phyloP scores from a whole-genome alignment of 2,797 vertebrate genomes.

The Toxotes lorentzi region DNA sequence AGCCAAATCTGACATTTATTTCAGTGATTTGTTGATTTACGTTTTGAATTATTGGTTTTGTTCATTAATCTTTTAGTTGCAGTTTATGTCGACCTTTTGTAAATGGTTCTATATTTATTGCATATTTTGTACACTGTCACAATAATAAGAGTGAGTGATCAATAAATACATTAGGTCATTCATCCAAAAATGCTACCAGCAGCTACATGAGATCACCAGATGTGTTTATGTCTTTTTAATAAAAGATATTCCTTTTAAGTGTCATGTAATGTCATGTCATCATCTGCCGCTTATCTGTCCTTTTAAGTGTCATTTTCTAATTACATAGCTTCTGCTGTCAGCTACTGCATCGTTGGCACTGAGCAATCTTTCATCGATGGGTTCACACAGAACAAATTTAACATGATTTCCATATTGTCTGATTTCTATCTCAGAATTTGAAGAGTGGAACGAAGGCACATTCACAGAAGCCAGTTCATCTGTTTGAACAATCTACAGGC shows the following conservation, averaged over 20 bases:
- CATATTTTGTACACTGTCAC: slow-evolving; percentile 30
- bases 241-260: slow-evolving; percentile 25
- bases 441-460: slow-evolving; percentile 60
- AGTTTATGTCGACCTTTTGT: slow-evolving; percentile 31
- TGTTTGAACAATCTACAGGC: slow-evolving; percentile 76
- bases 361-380: slow-evolving; percentile 48
- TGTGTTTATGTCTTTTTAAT: slow-evolving; percentile 9
- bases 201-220: not conserved
- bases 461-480: slow-evolving; percentile 65
- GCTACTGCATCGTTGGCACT: slow-evolving; percentile 13
- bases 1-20: slow-evolving; percentile 6
- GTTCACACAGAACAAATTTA: slow-evolving; percentile 66
- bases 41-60: slow-evolving; percentile 7
- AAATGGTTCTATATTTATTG: slow-evolving; percentile 19
- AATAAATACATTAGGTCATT: not conserved
- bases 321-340: slow-evolving; percentile 42
- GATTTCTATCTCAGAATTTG: slow-evolving; percentile 68
- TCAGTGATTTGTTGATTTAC: slow-evolving; percentile 1
- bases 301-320: slow-evolving; percentile 38
- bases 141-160: slow-evolving; percentile 13
- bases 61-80: not conserved
- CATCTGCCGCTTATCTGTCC: too few species aligned
- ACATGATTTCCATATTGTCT: slow-evolving; percentile 71
- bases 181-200: not conserved
- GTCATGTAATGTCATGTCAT: too few species aligned